A percentile compares a stretch with the other conserved stretches of the same genome.
Conservation (phyloP, 2,797 vertebrate genomes). For the Aphelocoma californica region DNA sequence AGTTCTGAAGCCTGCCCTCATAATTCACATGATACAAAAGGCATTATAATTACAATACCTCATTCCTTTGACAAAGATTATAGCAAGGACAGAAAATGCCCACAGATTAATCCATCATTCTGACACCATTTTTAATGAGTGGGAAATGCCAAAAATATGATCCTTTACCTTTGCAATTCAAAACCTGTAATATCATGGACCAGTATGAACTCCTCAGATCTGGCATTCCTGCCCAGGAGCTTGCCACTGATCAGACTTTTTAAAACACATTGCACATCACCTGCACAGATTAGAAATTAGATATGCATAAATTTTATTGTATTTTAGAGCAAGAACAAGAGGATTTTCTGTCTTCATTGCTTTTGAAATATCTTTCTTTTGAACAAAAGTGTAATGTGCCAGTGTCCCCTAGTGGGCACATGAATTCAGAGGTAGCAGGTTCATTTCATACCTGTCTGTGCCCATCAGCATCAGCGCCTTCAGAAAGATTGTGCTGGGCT, state of each 20-base stretch:
- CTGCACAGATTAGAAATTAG: background rate
- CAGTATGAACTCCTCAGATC: background rate
- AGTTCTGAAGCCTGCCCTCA: background rate
- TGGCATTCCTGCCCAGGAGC: background rate
- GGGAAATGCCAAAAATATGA: constrained; percentile 74
- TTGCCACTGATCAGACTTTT: background rate
- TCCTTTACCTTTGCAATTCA: constrained; percentile 67
- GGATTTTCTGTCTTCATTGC: background rate
- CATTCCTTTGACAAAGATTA: constrained; percentile 68
- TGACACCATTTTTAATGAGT: constrained; percentile 77
- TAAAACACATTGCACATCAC: background rate
- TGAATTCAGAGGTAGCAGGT: background rate
- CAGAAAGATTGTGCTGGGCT: background rate
- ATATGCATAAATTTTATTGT: background rate
- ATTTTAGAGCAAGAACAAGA: background rate
- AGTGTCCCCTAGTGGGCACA: constrained; percentile 75
- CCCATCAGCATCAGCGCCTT: accelerated
- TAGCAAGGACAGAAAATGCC: constrained; percentile 73
- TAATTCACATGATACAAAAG: constrained; percentile 53
- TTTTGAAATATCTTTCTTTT: constrained; percentile 18
- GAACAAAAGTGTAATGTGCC: constrained; percentile 62
- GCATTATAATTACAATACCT: constrained; percentile 64
- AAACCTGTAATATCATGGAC: constrained; percentile 51
- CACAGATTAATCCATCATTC: constrained; percentile 79
- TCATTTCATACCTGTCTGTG: background rate